Evolutionary conservation across 2,113 vertebrate genomes (phyloP).

Genomic region (Amphiprion ocellaris): DNA sequence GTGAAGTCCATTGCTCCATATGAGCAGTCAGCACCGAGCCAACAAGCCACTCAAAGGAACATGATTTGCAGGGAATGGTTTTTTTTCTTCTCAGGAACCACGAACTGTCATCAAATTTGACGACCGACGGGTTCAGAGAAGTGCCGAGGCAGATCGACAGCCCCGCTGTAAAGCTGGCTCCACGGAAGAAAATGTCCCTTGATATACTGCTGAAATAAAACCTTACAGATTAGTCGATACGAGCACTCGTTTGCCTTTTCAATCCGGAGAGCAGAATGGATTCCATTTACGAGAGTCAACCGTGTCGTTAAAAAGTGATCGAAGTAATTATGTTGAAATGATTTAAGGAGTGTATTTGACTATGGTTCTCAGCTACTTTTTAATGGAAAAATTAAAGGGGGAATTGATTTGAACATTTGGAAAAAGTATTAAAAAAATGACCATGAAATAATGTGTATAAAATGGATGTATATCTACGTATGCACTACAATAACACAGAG

Average conservation of each 20-base stretch:
- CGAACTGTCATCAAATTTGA: conserved; percentile 26
- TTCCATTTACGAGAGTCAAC: not conserved
- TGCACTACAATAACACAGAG: too few species aligned
- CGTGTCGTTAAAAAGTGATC: not conserved
- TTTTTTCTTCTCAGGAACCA: conserved; percentile 1
- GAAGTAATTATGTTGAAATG: not conserved
- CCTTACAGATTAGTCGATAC: conserved; percentile 10
- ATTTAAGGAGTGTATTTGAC: not conserved
- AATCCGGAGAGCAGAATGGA: conserved; percentile 1
- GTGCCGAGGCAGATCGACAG: not conserved
- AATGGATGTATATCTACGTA: too few species aligned
- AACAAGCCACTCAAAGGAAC: conserved; percentile 17
- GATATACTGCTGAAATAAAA: conserved; percentile 45
- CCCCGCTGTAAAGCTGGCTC: conserved; percentile 13
- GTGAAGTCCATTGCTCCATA: not conserved
- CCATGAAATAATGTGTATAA: too few species aligned
- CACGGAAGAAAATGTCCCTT: not conserved
- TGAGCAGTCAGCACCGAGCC: conserved; percentile 2
- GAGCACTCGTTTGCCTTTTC: not conserved
- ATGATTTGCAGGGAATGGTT: conserved; percentile 25
- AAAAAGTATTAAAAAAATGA: too few species aligned
- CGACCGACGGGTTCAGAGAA: not conserved
- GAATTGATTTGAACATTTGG: too few species aligned
- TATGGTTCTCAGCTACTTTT: too few species aligned
- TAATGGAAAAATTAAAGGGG: too few species aligned